Evolutionary conservation across 1,140 invertebrate genomes (phyloP).

Genomic region (Pogonognathellus flavescens): DNA sequence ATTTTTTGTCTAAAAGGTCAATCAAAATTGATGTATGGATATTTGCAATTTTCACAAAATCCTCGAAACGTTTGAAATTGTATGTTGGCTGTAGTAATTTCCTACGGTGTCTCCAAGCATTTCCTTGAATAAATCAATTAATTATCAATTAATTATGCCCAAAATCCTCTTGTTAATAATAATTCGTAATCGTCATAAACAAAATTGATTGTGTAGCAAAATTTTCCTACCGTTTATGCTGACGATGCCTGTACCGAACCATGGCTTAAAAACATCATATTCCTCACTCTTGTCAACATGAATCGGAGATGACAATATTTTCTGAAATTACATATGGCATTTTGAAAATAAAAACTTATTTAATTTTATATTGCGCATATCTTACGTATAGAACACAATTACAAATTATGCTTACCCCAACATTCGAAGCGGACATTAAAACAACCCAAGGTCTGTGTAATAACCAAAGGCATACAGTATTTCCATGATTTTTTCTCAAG

Average conservation of each 20-base stretch:
- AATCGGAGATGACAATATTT: conserved; percentile 78
- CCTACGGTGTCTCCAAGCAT: conserved; percentile 82
- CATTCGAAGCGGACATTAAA: background rate
- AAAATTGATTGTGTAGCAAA: conserved; percentile 62
- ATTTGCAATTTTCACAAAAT: conserved; percentile 86
- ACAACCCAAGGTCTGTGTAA: background rate
- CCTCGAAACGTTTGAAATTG: conserved; percentile 88
- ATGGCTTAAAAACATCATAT: conserved; percentile 77
- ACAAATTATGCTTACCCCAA: conserved; percentile 14
- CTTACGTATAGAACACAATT: background rate
- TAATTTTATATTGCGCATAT: background rate
- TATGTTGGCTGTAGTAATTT: conserved; percentile 90
- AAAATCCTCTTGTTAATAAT: background rate
- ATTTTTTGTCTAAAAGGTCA: conserved; percentile 75
- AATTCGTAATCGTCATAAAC: too few relatives aligned
- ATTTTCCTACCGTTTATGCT: conserved; percentile 70
- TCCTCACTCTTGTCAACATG: conserved; percentile 81
- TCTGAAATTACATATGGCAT: conserved; percentile 69
- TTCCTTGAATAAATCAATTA: conserved; percentile 70
- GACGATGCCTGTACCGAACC: conserved; percentile 83
- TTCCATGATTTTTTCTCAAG: background rate
- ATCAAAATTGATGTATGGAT: conserved; percentile 80
- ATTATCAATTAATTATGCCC: background rate
- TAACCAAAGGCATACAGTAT: background rate
- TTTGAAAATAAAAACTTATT: background rate